Evolutionary conservation across 2,888 invertebrate species (phyloP), one percentile per base, ranked within the genome.

Genomic region (Coremacera marginata): DNA sequence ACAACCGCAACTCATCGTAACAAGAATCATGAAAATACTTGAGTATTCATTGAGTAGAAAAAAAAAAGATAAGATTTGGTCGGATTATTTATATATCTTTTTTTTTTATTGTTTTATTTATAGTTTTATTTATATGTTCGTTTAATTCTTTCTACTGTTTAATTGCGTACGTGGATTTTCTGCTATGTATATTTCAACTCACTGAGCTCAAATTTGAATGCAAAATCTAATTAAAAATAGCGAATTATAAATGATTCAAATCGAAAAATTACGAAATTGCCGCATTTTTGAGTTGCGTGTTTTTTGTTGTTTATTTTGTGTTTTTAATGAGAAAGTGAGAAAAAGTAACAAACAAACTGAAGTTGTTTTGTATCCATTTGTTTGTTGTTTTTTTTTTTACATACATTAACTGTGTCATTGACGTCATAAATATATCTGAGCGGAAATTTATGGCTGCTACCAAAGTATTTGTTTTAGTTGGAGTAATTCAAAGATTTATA

Each of bases 141-240:
- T 51, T 49, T n/a, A 68, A n/a, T 31, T 68, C 44, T 67, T 67
- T 14, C 9, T 31, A n/a, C 57, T 31, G 34, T 19, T n/a, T 34
- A 55, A 57, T 70, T 70, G 51, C 19, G 52, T 27, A n/a, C 22
- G 19, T 19, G 44, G 60, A 19, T 60, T n/a, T 7, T 52, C 34
- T 31, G 19, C n/a, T 52, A 5, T 34, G 25, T 70, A 44, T 73
- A 7, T 19, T 52, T 55, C 37, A 57, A 57, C 14, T n/a, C 19
- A 31, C 25, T 22, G 25, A 44, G n/a, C 51, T 73, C 7, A 19
- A 62, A 63, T 62, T 37, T 63, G 7, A 62, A 37, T 49, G 25
- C 31, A 27, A 16, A 73, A 62, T 44, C 19, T 63, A 73, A 73
- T 73, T 73, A 73, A 63, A 71, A 71, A 37, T 49, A 19, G 25